phyloP scores from a whole-genome alignment of 2,888 invertebrate genomes.

The Tetragonisca angustula region DNA sequence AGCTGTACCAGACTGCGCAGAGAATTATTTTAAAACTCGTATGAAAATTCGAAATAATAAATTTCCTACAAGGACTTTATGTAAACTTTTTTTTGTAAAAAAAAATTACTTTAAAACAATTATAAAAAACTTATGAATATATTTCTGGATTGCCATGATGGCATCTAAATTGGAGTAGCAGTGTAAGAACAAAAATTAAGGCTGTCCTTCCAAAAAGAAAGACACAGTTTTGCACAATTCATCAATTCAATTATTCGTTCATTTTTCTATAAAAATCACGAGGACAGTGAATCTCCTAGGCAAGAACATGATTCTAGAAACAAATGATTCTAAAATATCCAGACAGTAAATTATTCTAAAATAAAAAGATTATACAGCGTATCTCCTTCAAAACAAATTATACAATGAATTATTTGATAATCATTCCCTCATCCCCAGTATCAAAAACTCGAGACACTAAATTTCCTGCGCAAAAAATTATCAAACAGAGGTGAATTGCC shows the following conservation, averaged over 20 bases:
- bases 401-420: not conserved
- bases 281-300: not conserved
- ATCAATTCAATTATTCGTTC: accelerated
- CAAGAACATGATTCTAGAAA: not conserved
- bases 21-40: not conserved
- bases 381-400: no score
- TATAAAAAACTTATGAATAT: no score
- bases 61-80: not conserved
- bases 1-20: not conserved
- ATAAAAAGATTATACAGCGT: not conserved
- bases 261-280: not conserved
- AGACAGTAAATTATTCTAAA: no score
- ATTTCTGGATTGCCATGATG: no score
- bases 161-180: no score
- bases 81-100: no score
- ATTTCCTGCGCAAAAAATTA: not conserved
- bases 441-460: not conserved
- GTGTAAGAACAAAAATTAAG: no score
- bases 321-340: no score
- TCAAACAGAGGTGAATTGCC: no score
- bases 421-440: not conserved
- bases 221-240: not conserved
- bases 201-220: not conserved
- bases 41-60: not conserved
- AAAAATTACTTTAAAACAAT: no score